Evolutionary conservation across 2,888 invertebrate genomes (phyloP), one percentile per base, ranked within the genome.

Genomic region (Tetrapedia diversipes): DNA sequence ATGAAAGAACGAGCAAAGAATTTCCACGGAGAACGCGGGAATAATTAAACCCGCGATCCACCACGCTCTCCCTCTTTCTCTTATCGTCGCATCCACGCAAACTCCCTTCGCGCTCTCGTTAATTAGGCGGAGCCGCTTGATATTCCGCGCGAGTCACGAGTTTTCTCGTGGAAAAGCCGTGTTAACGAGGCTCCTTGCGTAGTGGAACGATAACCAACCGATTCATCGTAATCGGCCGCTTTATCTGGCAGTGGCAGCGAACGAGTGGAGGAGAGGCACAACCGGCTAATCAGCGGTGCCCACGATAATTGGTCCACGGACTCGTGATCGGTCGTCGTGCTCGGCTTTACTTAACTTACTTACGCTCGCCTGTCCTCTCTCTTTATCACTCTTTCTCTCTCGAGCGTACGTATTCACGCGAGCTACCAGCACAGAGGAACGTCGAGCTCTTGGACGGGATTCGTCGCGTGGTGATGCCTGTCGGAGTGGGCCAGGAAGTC

Each of bases 401-500:
- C 14, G 14, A 10, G n/a, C 4, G 39, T 10, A 41, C 16, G 29
- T 51, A 1, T 10, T 16, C 43, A 27, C 24, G 45, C n/a, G 0
- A 37, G n/a, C 8, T 22, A 14, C 22, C 16, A 8, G 22, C 29
- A 22, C 24, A 22, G 10, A 27, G 57, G 57, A n/a, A n/a, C 47
- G 14, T 7, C 14, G 24, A n/a, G 34, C 34, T 22, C 51, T 34
- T 45, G 61, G 43, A 56, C 51, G 39, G 39, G 24, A 83, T 77
- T 63, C 49, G 75, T 63, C 60, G 39, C 49, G 19, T 24, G 27
- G 39, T 56, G 61, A 59, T 61, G 70, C n/a, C n/a, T 27, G 32
- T 45, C 43, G 66, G 32, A 47, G 11, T 54, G 66, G 27, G 22
- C 63, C 83, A 82, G 83, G 90, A 90, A 90, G 90, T 89, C 75